Conservation (phyloP, 1,140 invertebrate species). For the Neomicropteryx cornuta region DNA sequence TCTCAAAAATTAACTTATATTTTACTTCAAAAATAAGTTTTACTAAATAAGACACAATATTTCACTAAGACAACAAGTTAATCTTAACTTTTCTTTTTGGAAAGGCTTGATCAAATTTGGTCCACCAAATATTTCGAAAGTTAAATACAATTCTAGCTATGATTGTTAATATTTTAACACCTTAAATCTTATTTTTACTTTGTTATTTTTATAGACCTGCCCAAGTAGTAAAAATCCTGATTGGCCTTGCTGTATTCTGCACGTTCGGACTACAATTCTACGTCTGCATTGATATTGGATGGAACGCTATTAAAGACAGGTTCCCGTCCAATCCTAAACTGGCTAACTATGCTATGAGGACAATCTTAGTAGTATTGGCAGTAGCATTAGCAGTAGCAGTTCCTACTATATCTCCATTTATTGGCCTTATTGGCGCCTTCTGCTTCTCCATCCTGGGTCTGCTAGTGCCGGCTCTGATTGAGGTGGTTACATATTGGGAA, state of each 20-base stretch:
- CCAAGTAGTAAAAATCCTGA: slow-evolving; percentile 75
- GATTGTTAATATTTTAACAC: slow-evolving; percentile 3
- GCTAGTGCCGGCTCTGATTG: slow-evolving; percentile 81
- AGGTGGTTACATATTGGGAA: slow-evolving; percentile 71
- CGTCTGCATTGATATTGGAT: slow-evolving; percentile 78
- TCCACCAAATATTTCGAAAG: no score
- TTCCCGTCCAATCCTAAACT: slow-evolving; percentile 55
- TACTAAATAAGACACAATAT: no score
- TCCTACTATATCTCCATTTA: slow-evolving; percentile 81
- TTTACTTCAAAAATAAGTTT: no score
- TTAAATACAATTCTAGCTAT: no score
- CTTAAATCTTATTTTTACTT: slow-evolving; percentile 14
- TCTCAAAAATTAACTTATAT: no score
- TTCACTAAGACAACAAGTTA: no score
- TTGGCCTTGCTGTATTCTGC: slow-evolving; percentile 81
- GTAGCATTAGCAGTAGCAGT: slow-evolving; percentile 76
- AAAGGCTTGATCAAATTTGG: no score
- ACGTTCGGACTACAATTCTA: slow-evolving; percentile 95
- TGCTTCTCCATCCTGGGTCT: slow-evolving; percentile 89
- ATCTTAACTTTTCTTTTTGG: no score
- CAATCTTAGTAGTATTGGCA: slow-evolving; percentile 46
- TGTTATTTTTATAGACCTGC: slow-evolving; percentile 54
- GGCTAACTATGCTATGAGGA: slow-evolving; percentile 68
- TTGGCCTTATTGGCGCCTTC: slow-evolving; percentile 88
- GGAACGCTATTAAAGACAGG: slow-evolving; percentile 60